Evolutionary conservation across 2,888 invertebrate species (phyloP).

Genomic region (Gnatocerus cornutus): DNA sequence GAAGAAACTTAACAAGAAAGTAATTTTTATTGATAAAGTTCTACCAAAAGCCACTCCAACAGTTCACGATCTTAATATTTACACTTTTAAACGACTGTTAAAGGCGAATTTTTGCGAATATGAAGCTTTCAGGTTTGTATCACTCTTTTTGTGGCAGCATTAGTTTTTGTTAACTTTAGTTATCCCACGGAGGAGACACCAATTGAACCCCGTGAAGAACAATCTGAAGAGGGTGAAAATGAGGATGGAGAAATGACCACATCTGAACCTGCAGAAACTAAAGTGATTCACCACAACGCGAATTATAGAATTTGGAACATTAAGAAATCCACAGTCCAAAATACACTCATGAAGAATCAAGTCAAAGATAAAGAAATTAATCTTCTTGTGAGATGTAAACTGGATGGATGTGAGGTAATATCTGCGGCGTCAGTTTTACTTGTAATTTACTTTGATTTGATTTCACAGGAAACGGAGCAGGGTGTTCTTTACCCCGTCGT

Average conservation of each 20-base stretch:
- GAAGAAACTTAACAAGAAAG: conserved; percentile 52
- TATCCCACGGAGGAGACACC: conserved; percentile 44
- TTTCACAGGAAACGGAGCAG: conserved; percentile 39
- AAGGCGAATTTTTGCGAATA: conserved; percentile 63
- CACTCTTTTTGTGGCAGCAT: conserved; percentile 15
- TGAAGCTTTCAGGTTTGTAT: conserved; percentile 59
- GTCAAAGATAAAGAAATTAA: conserved; percentile 60
- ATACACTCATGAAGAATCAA: conserved; percentile 61
- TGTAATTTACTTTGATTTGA: no score
- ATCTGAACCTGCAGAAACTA: neutral
- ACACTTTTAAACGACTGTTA: conserved; percentile 60
- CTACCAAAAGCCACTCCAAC: conserved; percentile 58
- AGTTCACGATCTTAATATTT: conserved; percentile 57
- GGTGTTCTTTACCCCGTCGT: conserved; percentile 58
- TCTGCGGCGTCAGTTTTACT: no score
- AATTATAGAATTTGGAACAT: conserved; percentile 66
- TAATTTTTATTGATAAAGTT: conserved; percentile 65
- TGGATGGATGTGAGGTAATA: conserved; percentile 64
- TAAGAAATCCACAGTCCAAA: conserved; percentile 57
- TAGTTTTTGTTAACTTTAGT: conserved; percentile 39
- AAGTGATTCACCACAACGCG: conserved; percentile 60
- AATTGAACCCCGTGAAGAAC: conserved; percentile 27
- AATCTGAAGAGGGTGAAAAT: conserved; percentile 16
- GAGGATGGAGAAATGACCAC: neutral
- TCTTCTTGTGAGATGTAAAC: conserved; percentile 64